These are phyloP conservation scores for Ptiloglossa arizonensis DNA, from an alignment of 1,140 invertebrate genomes.

Conservation along the genomic window DNA sequence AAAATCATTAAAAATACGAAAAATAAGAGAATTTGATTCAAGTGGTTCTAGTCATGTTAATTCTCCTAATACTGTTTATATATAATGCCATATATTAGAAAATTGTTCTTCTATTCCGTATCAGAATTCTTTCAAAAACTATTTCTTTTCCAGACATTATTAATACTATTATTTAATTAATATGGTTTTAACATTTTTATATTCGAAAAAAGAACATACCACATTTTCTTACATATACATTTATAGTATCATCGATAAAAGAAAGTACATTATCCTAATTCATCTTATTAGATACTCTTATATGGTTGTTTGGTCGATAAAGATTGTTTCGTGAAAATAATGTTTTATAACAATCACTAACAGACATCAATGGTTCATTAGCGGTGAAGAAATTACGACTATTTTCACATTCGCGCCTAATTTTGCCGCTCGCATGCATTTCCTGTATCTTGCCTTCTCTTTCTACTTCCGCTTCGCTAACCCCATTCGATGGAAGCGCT, in stretches of 20 bases:
- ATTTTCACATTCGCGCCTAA: slow-evolving; percentile 12
- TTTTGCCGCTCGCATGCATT: slow-evolving; percentile 29
- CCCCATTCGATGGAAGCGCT: slow-evolving; percentile 26
- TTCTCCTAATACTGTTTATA: too few species aligned
- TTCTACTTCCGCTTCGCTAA: slow-evolving; percentile 36
- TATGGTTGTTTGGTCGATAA: neutral
- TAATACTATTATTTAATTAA: neutral
- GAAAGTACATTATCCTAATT: neutral
- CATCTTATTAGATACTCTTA: neutral
- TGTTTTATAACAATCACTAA: neutral
- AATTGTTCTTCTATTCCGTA: too few species aligned
- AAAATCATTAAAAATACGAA: too few species aligned
- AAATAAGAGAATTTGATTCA: too few species aligned
- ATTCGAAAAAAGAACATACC: neutral
- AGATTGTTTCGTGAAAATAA: neutral
- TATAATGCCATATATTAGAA: too few species aligned
- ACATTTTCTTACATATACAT: neutral
- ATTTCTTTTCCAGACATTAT: too few species aligned
- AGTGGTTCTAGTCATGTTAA: too few species aligned
- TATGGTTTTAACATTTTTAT: neutral
- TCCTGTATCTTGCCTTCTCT: slow-evolving; percentile 14
- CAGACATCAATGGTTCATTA: neutral
- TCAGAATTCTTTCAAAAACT: too few species aligned
- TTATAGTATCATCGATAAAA: neutral
- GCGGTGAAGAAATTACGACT: neutral